phyloP scores from a whole-genome alignment of 2,113 vertebrate species.

The Nettapus auritus region DNA sequence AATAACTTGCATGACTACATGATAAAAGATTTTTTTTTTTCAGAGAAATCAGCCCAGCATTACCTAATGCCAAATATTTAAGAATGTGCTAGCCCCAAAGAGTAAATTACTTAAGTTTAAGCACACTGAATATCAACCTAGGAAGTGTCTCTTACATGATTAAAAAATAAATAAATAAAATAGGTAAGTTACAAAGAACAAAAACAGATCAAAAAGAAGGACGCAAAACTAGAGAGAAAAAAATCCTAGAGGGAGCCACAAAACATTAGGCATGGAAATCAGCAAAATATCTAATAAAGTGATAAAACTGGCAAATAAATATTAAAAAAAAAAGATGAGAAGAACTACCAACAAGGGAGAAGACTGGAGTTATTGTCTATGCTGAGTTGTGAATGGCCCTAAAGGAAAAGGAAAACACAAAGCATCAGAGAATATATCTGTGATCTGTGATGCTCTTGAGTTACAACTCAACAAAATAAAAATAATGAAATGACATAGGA shows the following conservation, averaged over 20 bases:
- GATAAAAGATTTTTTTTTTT: not conserved
- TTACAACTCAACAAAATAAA: constrained; percentile 1
- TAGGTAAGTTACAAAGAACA: not conserved
- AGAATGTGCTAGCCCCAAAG: not conserved
- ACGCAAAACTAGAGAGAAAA: not conserved
- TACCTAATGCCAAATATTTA: not conserved
- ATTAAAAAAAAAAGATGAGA: not conserved
- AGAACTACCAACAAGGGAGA: not conserved
- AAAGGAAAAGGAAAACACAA: constrained; percentile 5
- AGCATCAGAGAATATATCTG: not conserved
- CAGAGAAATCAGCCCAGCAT: not conserved
- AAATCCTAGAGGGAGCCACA: not conserved
- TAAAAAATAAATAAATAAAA: not conserved
- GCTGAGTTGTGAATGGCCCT: not conserved
- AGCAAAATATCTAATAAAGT: constrained; percentile 22
- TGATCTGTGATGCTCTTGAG: not conserved
- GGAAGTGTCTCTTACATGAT: not conserved
- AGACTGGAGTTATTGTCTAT: not conserved
- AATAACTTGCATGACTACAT: not conserved
- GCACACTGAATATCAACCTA: not conserved
- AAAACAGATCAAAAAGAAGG: not conserved
- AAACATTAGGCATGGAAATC: not conserved
- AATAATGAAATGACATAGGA: not conserved
- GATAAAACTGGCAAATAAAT: not conserved
- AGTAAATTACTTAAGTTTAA: not conserved